Evolutionary conservation across 2,797 vertebrate species (phyloP).

Genomic region (Bradypus variegatus): DNA sequence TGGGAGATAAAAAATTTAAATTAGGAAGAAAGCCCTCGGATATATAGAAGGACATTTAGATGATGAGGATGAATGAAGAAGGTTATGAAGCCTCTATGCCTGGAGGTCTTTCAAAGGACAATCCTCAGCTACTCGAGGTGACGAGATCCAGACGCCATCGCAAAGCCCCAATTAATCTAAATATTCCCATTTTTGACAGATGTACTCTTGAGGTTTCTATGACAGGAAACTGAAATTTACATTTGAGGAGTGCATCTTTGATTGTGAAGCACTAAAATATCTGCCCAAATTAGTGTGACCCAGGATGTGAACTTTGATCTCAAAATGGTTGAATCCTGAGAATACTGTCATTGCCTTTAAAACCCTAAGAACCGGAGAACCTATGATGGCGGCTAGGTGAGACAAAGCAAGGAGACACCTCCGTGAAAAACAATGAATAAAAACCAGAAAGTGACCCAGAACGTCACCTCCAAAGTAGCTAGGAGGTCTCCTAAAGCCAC

Average conservation of each 20-base stretch:
- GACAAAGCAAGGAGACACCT: too few relatives aligned
- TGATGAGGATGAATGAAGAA: background rate
- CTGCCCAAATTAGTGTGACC: conserved; percentile 63
- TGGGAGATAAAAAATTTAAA: conserved; percentile 15
- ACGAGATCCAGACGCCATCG: conserved; percentile 4
- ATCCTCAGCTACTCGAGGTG: background rate
- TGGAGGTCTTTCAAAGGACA: conserved; percentile 41
- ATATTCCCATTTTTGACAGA: conserved; percentile 46
- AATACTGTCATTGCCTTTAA: conserved; percentile 59
- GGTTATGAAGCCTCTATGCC: background rate
- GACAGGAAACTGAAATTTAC: conserved; percentile 44
- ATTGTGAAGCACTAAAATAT: conserved; percentile 63
- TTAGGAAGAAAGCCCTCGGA: background rate
- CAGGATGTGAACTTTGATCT: conserved; percentile 63
- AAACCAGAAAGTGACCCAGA: too few relatives aligned
- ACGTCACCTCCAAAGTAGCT: too few relatives aligned
- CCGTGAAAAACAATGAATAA: too few relatives aligned
- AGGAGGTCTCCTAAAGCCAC: too few relatives aligned
- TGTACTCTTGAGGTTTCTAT: conserved; percentile 46
- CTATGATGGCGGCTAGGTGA: too few relatives aligned
- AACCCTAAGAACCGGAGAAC: conserved; percentile 44
- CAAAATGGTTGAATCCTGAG: conserved; percentile 63
- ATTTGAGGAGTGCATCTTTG: conserved; percentile 46
- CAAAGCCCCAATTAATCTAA: conserved; percentile 45
- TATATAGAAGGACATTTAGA: background rate